A percentile compares a stretch with the other conserved stretches of the same genome.
Conservation (phyloP, 2,797 vertebrate species). For the Lutra lutra region DNA sequence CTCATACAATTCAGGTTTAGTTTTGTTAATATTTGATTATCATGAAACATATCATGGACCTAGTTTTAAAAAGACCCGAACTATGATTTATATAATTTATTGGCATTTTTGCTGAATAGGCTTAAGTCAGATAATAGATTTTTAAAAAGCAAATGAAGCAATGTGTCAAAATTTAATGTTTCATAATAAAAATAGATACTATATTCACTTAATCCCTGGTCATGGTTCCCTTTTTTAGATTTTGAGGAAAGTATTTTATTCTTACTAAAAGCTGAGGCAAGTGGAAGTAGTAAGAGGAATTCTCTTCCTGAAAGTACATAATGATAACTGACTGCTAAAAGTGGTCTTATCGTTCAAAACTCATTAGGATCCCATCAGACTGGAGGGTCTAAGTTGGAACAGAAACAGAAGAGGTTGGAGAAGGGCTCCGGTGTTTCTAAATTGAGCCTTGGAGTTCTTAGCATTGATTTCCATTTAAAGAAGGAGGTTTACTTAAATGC, state of each 20-base stretch:
- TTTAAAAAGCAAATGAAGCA: conserved; percentile 85
- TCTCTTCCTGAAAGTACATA: not conserved
- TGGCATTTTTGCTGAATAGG: conserved; percentile 91
- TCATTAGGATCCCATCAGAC: not conserved
- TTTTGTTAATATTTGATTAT: conserved; percentile 86
- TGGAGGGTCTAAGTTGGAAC: not conserved
- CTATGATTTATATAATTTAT: conserved; percentile 94
- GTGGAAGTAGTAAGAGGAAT: not conserved
- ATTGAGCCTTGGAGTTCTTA: conserved; percentile 32
- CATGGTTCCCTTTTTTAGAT: conserved; percentile 49
- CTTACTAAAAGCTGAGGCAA: not conserved
- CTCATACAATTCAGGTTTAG: conserved; percentile 57
- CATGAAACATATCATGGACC: conserved; percentile 84
- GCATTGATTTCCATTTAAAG: not conserved
- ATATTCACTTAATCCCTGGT: conserved; percentile 67
- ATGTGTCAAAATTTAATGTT: conserved; percentile 83
- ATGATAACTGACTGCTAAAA: not conserved
- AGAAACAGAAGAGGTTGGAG: not conserved
- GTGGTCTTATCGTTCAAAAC: not conserved
- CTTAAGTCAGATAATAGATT: conserved; percentile 87
- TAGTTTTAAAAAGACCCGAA: conserved; percentile 84
- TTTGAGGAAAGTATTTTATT: conserved; percentile 8
- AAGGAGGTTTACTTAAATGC: not conserved
- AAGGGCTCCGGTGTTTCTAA: conserved; percentile 31
- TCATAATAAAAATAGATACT: conserved; percentile 85